These are phyloP conservation scores for Ethmia dodecea DNA, from an alignment of 2,888 invertebrate genomes.

Conservation along the genomic window DNA sequence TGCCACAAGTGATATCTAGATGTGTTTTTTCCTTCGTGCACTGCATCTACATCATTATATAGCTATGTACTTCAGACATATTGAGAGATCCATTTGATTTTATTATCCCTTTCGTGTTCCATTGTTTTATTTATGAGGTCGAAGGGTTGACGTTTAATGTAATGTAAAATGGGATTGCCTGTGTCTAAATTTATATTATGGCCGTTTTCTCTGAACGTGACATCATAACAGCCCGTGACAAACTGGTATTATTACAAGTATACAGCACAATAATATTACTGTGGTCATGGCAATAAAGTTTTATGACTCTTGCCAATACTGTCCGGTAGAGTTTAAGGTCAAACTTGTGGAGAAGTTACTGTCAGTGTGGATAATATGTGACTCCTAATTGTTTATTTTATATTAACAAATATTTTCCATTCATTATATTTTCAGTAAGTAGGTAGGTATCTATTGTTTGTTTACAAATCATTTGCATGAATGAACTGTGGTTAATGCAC, in stretches of 20 bases:
- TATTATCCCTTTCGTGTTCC: neutral
- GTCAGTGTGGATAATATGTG: too few species aligned
- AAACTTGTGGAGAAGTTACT: slow-evolving; percentile 27
- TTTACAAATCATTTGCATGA: too few species aligned
- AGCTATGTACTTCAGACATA: neutral
- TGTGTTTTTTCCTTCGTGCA: neutral
- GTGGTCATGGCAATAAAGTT: slow-evolving; percentile 40
- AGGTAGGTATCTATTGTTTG: too few species aligned
- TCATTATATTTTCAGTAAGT: too few species aligned
- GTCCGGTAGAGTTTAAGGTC: slow-evolving; percentile 26
- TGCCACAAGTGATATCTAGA: slow-evolving; percentile 7
- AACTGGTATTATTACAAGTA: slow-evolving; percentile 18
- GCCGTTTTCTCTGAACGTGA: slow-evolving; percentile 32
- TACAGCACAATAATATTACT: slow-evolving; percentile 17
- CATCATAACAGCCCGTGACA: slow-evolving; percentile 36
- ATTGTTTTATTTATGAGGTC: slow-evolving; percentile 13
- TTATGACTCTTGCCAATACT: slow-evolving; percentile 28
- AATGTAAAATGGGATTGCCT: slow-evolving; percentile 1
- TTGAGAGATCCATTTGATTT: neutral
- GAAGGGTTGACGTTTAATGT: slow-evolving; percentile 9
- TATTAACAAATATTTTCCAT: too few species aligned
- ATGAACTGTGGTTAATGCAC: slow-evolving; percentile 5
- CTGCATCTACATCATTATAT: neutral
- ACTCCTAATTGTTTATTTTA: too few species aligned
- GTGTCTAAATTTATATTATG: slow-evolving; percentile 16